Evolutionary conservation across 1,140 invertebrate genomes (phyloP), one percentile per base, ranked within the genome.

Genomic region (Drosophila guanche): DNA sequence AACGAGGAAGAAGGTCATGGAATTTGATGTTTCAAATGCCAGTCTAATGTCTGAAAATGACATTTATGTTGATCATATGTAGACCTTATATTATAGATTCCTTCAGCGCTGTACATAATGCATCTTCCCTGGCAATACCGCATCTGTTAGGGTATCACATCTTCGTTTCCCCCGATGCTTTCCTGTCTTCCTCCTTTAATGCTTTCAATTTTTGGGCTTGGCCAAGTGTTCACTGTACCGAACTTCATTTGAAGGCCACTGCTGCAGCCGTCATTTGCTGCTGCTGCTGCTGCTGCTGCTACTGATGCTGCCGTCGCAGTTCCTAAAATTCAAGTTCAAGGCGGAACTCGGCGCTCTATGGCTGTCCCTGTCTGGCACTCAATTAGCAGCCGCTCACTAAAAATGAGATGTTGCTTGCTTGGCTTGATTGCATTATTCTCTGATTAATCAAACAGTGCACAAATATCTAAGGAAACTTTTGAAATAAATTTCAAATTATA

Each of bases 321-420:
- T 33, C 8, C 37, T 41, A 22, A 62, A 72, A 81, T 81, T 81
- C 79, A 83, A 81, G 78, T 81, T 81, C 78, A 81, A 81, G 78
- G 78, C 61, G 12, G 54, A 76, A 37, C 33, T 37, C 54, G 62
- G 69, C 22, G 47, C 20, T 22, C 4, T 41, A 4, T 40, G 22
- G 47, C 25, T 40, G 6, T 79, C 70, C 51, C 70, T 43, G 42
- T 61, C 63, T 54, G 47, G 14, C 59, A 47, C 54, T 59, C 59
- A 79, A 79, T 79, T 79, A 79, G 46, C 76, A 59, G 67, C 62
- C 25, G 46, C 42, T 29, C 43, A 52, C 66, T 56, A 27, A 56
- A 29, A 51, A 46, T 51, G 37, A 16, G 58, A 37, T 56, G 23
- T 62, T 40, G 14, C 29, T 62, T 40, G 14, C 29, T 12, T 42